phyloP scores from a whole-genome alignment of 2,113 vertebrate genomes.

The Catharus fuscescens region DNA sequence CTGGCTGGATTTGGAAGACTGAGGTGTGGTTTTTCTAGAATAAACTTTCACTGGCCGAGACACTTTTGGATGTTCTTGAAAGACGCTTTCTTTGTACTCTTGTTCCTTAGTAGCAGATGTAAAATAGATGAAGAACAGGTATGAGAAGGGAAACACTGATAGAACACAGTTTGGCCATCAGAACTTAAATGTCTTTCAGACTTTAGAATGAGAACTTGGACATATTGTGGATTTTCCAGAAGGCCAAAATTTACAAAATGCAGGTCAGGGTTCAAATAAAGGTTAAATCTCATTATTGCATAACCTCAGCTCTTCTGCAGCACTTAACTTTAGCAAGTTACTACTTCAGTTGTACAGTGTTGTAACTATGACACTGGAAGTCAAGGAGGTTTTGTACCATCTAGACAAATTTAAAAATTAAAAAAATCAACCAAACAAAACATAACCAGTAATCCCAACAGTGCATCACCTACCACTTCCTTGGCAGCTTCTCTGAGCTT shows the following conservation, averaged over 20 bases:
- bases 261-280: conserved; percentile 21
- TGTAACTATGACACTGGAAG: background rate
- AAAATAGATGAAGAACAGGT: conserved; percentile 66
- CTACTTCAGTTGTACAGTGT: background rate
- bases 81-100: conserved; percentile 81
- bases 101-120: conserved; percentile 79
- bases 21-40: conserved; percentile 71
- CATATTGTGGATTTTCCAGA: background rate
- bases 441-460: background rate
- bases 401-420: background rate
- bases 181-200: conserved; percentile 31
- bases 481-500: conserved; percentile 72
- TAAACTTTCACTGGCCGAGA: conserved; percentile 70
- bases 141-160: conserved; percentile 11
- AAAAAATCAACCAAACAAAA: background rate
- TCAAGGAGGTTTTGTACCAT: background rate
- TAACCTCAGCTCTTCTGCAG: background rate
- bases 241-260: background rate
- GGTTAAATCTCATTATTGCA: background rate
- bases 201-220: background rate
- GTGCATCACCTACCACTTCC: conserved; percentile 64
- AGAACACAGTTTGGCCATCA: background rate
- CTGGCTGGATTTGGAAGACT: conserved; percentile 51
- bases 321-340: background rate
- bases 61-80: conserved; percentile 72